These are phyloP conservation scores for Ondatra zibethicus DNA, from an alignment of 2,113 vertebrate species.

Conservation along the genomic window DNA sequence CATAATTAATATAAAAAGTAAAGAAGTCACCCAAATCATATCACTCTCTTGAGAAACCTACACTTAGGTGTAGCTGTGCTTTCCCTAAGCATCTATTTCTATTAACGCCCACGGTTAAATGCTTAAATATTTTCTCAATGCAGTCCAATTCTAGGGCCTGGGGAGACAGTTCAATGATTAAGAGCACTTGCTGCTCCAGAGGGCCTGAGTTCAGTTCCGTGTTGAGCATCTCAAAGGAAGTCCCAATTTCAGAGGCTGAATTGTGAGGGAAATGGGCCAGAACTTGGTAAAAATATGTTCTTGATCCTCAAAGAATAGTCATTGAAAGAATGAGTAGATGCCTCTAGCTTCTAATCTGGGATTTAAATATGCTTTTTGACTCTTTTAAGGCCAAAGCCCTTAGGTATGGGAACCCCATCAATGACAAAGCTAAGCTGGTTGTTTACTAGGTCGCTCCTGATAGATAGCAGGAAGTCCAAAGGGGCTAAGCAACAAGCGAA, in stretches of 20 bases:
- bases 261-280: not conserved
- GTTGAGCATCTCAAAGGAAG: not conserved
- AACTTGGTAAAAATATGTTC: not conserved
- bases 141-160: not conserved
- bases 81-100: not conserved
- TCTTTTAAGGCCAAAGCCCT: not conserved
- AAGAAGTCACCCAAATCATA: not conserved
- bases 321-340: slow-evolving; percentile 7
- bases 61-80: not conserved
- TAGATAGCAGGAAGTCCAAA: not conserved
- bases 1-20: not conserved
- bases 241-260: not conserved
- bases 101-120: not conserved
- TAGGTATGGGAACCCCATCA: not conserved
- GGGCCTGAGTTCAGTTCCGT: not conserved
- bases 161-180: not conserved
- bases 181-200: not conserved
- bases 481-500: not conserved
- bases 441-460: not conserved
- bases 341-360: not conserved
- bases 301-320: slow-evolving; percentile 3
- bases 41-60: not conserved
- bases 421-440: not conserved
- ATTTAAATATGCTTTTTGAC: not conserved
- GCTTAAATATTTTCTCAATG: not conserved